phyloP scores from a whole-genome alignment of 2,888 invertebrate species.

The Cantharis lateralis region DNA sequence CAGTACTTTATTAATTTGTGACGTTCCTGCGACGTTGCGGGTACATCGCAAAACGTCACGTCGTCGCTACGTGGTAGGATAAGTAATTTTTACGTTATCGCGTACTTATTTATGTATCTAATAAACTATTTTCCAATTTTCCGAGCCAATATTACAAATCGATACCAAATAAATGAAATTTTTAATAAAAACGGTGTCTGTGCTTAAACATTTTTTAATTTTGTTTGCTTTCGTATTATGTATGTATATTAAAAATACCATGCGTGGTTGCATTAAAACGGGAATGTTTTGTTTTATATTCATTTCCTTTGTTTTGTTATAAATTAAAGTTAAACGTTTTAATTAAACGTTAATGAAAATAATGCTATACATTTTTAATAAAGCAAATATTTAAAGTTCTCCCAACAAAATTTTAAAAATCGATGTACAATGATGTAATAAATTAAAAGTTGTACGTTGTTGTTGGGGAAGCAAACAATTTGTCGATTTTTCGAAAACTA shows the following conservation, averaged over 20 bases:
- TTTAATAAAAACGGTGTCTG: not conserved
- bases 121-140: not conserved
- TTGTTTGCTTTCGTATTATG: slow-evolving; percentile 13
- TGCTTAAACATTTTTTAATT: slow-evolving; percentile 13
- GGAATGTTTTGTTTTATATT: slow-evolving; percentile 1
- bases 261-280: not conserved
- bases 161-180: not conserved
- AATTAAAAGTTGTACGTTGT: not conserved
- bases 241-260: slow-evolving; percentile 11
- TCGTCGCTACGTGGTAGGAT: too few species aligned
- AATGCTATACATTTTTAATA: not conserved
- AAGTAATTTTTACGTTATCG: too few species aligned
- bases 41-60: not conserved
- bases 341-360: not conserved
- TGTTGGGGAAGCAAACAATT: not conserved
- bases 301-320: slow-evolving; percentile 3
- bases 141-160: not conserved
- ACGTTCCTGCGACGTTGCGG: not conserved
- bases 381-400: not conserved
- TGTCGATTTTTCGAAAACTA: too few species aligned
- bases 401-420: not conserved
- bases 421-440: not conserved
- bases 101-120: not conserved
- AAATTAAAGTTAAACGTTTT: not conserved
- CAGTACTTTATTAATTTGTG: not conserved